Evolutionary conservation across 2,888 invertebrate species (phyloP).

Genomic region (Boloria euphrosyne): DNA sequence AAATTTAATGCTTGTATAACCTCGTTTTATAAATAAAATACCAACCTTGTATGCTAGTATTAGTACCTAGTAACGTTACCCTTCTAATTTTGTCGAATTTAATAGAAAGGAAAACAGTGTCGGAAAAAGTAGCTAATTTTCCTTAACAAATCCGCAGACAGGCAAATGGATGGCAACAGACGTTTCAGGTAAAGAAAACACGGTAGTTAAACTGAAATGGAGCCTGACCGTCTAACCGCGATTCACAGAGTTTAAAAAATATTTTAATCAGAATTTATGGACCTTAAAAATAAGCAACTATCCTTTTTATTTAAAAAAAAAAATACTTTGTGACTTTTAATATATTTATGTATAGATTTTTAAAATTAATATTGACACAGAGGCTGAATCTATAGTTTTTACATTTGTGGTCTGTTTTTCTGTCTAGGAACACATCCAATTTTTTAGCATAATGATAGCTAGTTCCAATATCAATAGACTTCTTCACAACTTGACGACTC

Average conservation of each 20-base stretch:
- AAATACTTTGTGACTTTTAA: too few relatives aligned
- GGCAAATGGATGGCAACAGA: constrained; percentile 38
- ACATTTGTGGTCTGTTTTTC: too few relatives aligned
- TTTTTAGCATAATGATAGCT: too few relatives aligned
- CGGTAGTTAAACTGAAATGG: constrained; percentile 39
- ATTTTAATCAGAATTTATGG: constrained; percentile 37
- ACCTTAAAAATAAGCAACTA: constrained; percentile 20
- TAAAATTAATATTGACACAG: too few relatives aligned
- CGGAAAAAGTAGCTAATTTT: constrained; percentile 40
- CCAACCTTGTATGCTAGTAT: neutral
- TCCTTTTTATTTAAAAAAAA: too few relatives aligned
- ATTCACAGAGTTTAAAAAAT: constrained; percentile 35
- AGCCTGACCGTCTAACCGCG: constrained; percentile 36
- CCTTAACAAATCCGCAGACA: constrained; percentile 41
- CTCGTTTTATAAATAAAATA: constrained; percentile 6
- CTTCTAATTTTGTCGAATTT: constrained; percentile 29
- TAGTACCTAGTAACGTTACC: constrained; percentile 3
- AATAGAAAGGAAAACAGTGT: constrained; percentile 37
- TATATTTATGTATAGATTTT: too few relatives aligned
- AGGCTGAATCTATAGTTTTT: too few relatives aligned
- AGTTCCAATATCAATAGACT: too few relatives aligned
- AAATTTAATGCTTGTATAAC: neutral
- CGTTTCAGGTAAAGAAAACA: constrained; percentile 40
- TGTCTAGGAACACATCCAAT: too few relatives aligned
- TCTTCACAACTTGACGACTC: too few relatives aligned